These are phyloP conservation scores for Phrixothrix hirtus DNA, from an alignment of 2,888 invertebrate species.

Conservation along the genomic window DNA sequence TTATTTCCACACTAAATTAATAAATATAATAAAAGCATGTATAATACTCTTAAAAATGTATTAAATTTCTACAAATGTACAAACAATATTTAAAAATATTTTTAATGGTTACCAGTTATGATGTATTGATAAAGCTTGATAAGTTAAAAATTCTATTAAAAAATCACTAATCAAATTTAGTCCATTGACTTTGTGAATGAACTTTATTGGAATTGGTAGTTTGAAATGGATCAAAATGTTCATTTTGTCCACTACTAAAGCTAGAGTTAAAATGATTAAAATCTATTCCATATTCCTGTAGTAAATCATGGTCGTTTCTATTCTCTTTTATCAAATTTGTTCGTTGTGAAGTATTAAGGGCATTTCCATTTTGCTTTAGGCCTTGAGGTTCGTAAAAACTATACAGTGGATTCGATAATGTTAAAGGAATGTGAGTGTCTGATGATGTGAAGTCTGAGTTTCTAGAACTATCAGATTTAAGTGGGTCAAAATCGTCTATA, in stretches of 20 bases:
- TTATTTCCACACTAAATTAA: slow-evolving; percentile 7
- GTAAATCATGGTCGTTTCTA: slow-evolving; percentile 65
- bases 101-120: slow-evolving; percentile 3
- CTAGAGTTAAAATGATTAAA: slow-evolving; percentile 59
- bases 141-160: neutral
- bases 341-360: slow-evolving; percentile 59
- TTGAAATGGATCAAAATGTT: slow-evolving; percentile 51
- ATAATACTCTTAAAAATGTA: slow-evolving; percentile 1
- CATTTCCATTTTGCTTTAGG: slow-evolving; percentile 56
- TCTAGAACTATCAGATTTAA: slow-evolving; percentile 53
- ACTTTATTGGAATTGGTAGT: slow-evolving; percentile 51
- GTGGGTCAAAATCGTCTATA: slow-evolving; percentile 70
- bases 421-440: slow-evolving; percentile 49
- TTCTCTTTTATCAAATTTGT: slow-evolving; percentile 40
- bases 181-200: slow-evolving; percentile 62
- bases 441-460: slow-evolving; percentile 23
- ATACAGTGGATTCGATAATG: slow-evolving; percentile 59
- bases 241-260: slow-evolving; percentile 47
- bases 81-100: slow-evolving; percentile 12
- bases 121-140: slow-evolving; percentile 3
- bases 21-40: neutral
- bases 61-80: slow-evolving; percentile 10
- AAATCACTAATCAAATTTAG: slow-evolving; percentile 59
- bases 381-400: slow-evolving; percentile 47
- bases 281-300: slow-evolving; percentile 75